Percentiles rank a stretch among this genome's conserved stretches.
Evolutionary conservation across 2,888 invertebrate genomes (phyloP).

Genomic region (Hipparchia sbordonii): DNA sequence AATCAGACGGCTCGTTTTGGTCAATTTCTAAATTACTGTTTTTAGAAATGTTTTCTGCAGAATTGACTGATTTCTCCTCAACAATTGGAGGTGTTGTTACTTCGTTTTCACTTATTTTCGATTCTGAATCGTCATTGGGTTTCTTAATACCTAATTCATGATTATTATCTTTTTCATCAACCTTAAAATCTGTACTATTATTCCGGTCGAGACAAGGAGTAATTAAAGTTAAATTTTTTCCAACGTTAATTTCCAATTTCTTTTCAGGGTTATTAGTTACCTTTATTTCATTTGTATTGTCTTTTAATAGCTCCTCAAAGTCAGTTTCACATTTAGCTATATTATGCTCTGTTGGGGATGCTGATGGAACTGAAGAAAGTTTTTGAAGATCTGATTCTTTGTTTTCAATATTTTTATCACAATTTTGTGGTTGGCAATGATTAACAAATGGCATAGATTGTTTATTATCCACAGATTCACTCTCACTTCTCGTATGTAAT

Average conservation of each 20-base stretch:
- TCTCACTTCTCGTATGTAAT: conserved; percentile 58
- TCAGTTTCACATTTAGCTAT: conserved; percentile 72
- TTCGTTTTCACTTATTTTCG: conserved; percentile 26
- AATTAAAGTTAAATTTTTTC: conserved; percentile 62
- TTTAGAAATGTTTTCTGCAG: conserved; percentile 22
- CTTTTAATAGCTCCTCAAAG: conserved; percentile 78
- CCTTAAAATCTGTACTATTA: conserved; percentile 29
- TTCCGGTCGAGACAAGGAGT: conserved; percentile 47
- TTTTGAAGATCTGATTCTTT: conserved; percentile 50
- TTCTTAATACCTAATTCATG: conserved; percentile 19
- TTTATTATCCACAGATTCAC: conserved; percentile 47
- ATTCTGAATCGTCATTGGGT: conserved; percentile 17
- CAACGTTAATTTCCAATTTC: conserved; percentile 71
- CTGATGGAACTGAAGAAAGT: conserved; percentile 28
- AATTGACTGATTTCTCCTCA: conserved; percentile 11
- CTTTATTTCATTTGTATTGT: conserved; percentile 78
- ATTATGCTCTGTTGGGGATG: conserved; percentile 45
- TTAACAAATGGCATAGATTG: conserved; percentile 25
- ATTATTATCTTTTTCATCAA: conserved; percentile 31
- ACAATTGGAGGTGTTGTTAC: neutral
- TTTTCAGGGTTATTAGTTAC: conserved; percentile 70
- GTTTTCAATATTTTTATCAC: conserved; percentile 33
- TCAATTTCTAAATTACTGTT: conserved; percentile 16
- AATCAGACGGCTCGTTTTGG: conserved; percentile 16
- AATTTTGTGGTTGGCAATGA: conserved; percentile 26